phyloP scores from a whole-genome alignment of 2,797 vertebrate genomes.

The Chiroxiphia lanceolata region DNA sequence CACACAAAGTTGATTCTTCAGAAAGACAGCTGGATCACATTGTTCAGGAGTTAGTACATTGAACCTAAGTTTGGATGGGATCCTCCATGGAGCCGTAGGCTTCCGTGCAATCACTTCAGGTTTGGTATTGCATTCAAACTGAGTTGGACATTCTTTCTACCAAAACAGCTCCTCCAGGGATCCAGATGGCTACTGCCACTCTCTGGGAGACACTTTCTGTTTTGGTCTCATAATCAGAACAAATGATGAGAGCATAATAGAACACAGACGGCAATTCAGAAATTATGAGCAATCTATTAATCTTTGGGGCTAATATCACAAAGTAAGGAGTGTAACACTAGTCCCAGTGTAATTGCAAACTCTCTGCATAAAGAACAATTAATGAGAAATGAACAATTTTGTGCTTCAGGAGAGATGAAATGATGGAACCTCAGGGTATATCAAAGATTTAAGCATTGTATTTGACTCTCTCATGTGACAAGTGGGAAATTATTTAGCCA shows the following conservation, averaged over 20 bases:
- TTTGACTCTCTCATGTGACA: slow-evolving; percentile 47
- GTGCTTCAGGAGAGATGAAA: slow-evolving; percentile 69
- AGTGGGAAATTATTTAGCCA: slow-evolving; percentile 2
- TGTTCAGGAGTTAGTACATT: background rate
- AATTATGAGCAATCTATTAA: slow-evolving; percentile 68
- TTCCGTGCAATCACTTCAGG: background rate
- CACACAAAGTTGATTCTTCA: background rate
- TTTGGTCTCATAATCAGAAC: slow-evolving; percentile 57
- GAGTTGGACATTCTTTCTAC: background rate
- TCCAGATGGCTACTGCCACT: slow-evolving; percentile 23
- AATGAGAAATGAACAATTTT: slow-evolving; percentile 74
- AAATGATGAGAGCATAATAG: slow-evolving; percentile 21
- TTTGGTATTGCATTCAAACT: background rate
- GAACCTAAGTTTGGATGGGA: background rate
- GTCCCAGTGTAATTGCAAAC: slow-evolving; percentile 73
- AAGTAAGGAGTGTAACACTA: slow-evolving; percentile 69
- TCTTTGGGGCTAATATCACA: slow-evolving; percentile 74
- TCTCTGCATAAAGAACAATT: slow-evolving; percentile 66
- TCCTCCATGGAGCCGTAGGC: background rate
- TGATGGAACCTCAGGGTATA: slow-evolving; percentile 49
- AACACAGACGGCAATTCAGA: slow-evolving; percentile 51
- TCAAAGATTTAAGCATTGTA: slow-evolving; percentile 20
- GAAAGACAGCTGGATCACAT: background rate
- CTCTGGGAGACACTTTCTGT: slow-evolving; percentile 7
- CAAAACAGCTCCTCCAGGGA: background rate